Evolutionary conservation across 2,888 invertebrate genomes (phyloP).

Genomic region (Pantelozetes paolii): DNA sequence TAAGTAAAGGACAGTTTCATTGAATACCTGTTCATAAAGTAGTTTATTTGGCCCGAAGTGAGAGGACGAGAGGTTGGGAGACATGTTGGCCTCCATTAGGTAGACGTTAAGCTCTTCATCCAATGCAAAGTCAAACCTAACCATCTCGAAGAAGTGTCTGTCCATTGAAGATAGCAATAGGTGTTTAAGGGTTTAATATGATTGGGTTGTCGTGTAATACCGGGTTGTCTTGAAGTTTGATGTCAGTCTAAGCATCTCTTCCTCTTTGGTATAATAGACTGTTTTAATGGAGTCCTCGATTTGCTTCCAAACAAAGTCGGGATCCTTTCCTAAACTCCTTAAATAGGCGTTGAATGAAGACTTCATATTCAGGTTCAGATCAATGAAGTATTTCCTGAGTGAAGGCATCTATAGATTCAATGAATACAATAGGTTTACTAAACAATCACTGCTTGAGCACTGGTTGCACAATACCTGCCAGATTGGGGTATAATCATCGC

Average conservation of each 20-base stretch:
- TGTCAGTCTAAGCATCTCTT: conserved; percentile 56
- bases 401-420: conserved; percentile 53
- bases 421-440: not conserved
- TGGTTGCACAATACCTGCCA: conserved; percentile 80
- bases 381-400: conserved; percentile 52
- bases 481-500: conserved; percentile 86
- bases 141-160: conserved; percentile 79
- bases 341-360: conserved; percentile 73
- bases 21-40: conserved; percentile 89
- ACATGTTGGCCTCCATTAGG: conserved; percentile 96
- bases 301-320: conserved; percentile 70
- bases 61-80: conserved; percentile 88
- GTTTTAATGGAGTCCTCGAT: conserved; percentile 71
- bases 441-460: not conserved
- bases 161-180: not conserved
- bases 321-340: conserved; percentile 59
- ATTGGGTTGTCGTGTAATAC: not conserved
- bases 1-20: conserved; percentile 45
- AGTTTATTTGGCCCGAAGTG: conserved; percentile 81
- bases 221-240: not conserved
- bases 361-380: conserved; percentile 71
- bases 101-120: conserved; percentile 80
- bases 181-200: not conserved
- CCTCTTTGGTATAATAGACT: conserved; percentile 65
- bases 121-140: conserved; percentile 87